Percentiles rank a stretch among this genome's conserved stretches.
Evolutionary conservation across 2,113 vertebrate species (phyloP).

Genomic region (Macquaria australasica): DNA sequence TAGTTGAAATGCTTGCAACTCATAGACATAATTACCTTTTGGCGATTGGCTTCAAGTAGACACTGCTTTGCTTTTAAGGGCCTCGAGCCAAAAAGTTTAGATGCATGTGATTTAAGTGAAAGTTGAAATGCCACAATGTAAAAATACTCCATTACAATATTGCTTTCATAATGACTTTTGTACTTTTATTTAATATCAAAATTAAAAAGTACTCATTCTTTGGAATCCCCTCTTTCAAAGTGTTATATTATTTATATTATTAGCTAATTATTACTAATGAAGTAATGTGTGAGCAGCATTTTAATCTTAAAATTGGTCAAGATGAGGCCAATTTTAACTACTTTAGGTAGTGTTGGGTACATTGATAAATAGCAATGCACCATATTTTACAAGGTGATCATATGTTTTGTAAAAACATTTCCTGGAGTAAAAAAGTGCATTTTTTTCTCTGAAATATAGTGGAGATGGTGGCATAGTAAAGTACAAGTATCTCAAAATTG

Average conservation of each 20-base stretch:
- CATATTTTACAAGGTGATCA: background rate
- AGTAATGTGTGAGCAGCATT: background rate
- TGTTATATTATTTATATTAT: background rate
- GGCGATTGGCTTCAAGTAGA: background rate
- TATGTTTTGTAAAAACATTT: background rate
- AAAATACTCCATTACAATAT: background rate
- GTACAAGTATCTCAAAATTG: background rate
- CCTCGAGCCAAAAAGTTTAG: background rate
- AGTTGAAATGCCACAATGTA: background rate
- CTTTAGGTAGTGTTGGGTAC: background rate
- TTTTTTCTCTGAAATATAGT: background rate
- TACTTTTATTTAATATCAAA: background rate
- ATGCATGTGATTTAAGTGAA: background rate
- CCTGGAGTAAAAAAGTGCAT: background rate
- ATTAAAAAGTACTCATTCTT: background rate
- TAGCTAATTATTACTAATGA: background rate
- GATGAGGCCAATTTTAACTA: no score
- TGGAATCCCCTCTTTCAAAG: background rate
- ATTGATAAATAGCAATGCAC: background rate
- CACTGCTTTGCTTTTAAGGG: background rate
- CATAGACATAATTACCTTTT: background rate
- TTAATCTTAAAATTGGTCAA: background rate
- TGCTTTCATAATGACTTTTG: background rate
- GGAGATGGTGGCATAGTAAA: background rate
- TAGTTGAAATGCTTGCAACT: no score